Percentiles rank a stretch among this genome's conserved stretches.
Evolutionary conservation across 2,888 invertebrate genomes (phyloP).

Genomic region (Ditylenchus weischeri): DNA sequence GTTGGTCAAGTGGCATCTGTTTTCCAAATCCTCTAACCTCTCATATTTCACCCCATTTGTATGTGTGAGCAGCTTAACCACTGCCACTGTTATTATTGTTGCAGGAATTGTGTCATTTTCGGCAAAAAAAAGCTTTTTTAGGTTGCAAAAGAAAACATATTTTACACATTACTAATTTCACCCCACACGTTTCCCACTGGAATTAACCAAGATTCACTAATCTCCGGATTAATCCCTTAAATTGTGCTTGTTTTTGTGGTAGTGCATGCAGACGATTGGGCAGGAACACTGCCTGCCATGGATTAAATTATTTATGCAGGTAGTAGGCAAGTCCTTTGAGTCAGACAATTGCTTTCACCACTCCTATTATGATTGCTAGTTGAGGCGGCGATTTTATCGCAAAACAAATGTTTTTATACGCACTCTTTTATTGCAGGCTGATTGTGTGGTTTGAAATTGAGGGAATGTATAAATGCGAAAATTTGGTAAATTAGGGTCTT

Average conservation of each 20-base stretch:
- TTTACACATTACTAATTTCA: slow-evolving; percentile 18
- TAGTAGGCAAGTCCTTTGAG: too few species aligned
- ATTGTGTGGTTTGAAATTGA: too few species aligned
- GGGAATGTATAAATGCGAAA: too few species aligned
- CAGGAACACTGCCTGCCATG: background rate
- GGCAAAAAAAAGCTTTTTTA: background rate
- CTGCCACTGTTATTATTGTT: slow-evolving; percentile 3
- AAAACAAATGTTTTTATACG: too few species aligned
- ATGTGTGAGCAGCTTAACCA: background rate
- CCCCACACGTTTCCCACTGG: slow-evolving; percentile 6
- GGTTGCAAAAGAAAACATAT: slow-evolving; percentile 12
- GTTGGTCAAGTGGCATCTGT: slow-evolving; percentile 2
- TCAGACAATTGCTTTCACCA: too few species aligned
- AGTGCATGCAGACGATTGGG: background rate
- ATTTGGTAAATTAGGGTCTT: too few species aligned
- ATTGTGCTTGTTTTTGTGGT: background rate
- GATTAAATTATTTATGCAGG: background rate
- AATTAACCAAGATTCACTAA: slow-evolving; percentile 5
- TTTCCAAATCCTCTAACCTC: background rate
- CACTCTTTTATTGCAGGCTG: too few species aligned
- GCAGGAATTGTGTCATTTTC: slow-evolving; percentile 7
- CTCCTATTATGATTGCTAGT: too few species aligned
- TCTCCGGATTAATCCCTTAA: slow-evolving; percentile 6
- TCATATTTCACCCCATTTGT: slow-evolving; percentile 10
- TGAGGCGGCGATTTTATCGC: too few species aligned